These are phyloP conservation scores for Pan troglodytes DNA, from an alignment of 2,113 vertebrate species.

Conservation along the genomic window NHGRI_mPanTro3-v2.1_pri NC_086015.1:178452001-178452500, in stretches of 20 bases:
- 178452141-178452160: neutral
- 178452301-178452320: neutral
- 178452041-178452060: neutral
- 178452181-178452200: neutral
- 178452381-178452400: neutral
- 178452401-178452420: neutral
- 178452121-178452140: neutral
- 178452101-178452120: neutral
- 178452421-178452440: neutral
- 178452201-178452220: neutral
- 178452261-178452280: neutral
- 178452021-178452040: neutral
- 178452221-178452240: neutral
- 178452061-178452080: neutral
- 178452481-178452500: accelerated
- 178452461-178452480: neutral
- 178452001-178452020: neutral
- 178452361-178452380: neutral
- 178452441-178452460: neutral
- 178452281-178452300: neutral
- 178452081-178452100: neutral
- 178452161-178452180: neutral
- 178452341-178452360: neutral
- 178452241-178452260: neutral
- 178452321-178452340: neutral